Evolutionary conservation across 2,888 invertebrate genomes (phyloP).

Genomic region (Hipparchia semele): DNA sequence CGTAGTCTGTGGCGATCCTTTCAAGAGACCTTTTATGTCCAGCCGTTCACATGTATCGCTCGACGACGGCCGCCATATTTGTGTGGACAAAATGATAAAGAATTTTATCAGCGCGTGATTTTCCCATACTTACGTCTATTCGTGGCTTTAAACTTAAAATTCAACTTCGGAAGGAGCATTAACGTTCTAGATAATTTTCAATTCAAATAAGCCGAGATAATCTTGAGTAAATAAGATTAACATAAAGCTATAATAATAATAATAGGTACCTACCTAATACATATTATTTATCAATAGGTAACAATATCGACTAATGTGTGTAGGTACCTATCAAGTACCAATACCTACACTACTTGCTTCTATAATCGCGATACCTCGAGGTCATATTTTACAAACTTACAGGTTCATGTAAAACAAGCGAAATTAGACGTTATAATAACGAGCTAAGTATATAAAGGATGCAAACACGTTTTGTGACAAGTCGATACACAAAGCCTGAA

Average conservation of each 20-base stretch:
- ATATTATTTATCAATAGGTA: conserved; percentile 32
- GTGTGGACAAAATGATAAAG: too few relatives aligned
- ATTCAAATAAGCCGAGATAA: conserved; percentile 30
- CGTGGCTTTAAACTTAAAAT: too few relatives aligned
- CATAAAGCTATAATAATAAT: conserved; percentile 15
- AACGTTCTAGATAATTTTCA: conserved; percentile 45
- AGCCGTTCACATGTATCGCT: too few relatives aligned
- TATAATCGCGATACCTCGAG: conserved; percentile 32
- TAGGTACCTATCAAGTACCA: conserved; percentile 2
- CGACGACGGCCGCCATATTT: too few relatives aligned
- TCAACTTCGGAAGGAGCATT: too few relatives aligned
- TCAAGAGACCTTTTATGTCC: too few relatives aligned
- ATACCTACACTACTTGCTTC: conserved; percentile 16
- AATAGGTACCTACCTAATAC: conserved; percentile 4
- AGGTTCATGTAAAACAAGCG: background rate
- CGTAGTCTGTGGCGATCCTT: too few relatives aligned
- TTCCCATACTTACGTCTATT: too few relatives aligned
- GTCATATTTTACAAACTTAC: conserved; percentile 18
- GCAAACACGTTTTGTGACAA: conserved; percentile 15
- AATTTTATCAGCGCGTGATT: too few relatives aligned
- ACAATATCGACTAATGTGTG: conserved; percentile 25
- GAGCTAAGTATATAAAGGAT: background rate
- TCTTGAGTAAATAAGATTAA: conserved; percentile 30
- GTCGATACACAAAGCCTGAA: conserved; percentile 21
- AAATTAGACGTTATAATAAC: background rate